Evolutionary conservation across 2,888 invertebrate species (phyloP), one percentile per base, ranked within the genome.

Genomic region (Disparrhopalites patrizii): DNA sequence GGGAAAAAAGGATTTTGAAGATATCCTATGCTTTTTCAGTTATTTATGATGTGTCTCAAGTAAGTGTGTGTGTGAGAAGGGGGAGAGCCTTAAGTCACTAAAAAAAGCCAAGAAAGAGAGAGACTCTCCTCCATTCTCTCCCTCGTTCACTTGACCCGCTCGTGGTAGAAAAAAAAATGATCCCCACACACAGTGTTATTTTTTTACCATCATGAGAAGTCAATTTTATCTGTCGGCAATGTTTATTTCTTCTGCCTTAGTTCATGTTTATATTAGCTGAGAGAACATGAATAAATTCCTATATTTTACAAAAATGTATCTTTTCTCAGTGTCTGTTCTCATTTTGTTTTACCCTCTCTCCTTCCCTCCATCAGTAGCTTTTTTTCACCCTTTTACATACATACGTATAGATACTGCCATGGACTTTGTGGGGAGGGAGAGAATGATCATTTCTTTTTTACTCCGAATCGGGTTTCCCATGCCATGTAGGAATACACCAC

Each of bases 201-300:
- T 62, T 51, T 54, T 62, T 54, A 40, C 54, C 62, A 51, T 62
- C 40, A 40, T 38, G 54, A 63, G 33, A 23, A 63, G 63, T 55
- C 40, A 43, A 43, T 63, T 63, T 56, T 63, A 63, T 63, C 63
- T 63, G 63, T 63, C 63, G 56, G 56, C 43, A 63, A 55, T 63
- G 63, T 63, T 63, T 63, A 63, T 63, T 63, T 63, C 63, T 63
- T 63, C 28, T 63, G 55, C 43, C 54, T 55, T 55, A 56, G 40
- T 56, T 63, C 38, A 27, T 63, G 63, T 63, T 63, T 63, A 63
- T 43, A 63, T 38, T 55, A 56, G 50, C 56, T 58, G 40, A 58
- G 47, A 58, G 58, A 56, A 63, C 38, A 43, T 25, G 55, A 63
- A 63, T 63, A 63, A 63, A 63, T 63, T 56, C 56, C 47, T 23